Conservation (phyloP, 2,797 vertebrate species). For the Falco naumanni region DNA sequence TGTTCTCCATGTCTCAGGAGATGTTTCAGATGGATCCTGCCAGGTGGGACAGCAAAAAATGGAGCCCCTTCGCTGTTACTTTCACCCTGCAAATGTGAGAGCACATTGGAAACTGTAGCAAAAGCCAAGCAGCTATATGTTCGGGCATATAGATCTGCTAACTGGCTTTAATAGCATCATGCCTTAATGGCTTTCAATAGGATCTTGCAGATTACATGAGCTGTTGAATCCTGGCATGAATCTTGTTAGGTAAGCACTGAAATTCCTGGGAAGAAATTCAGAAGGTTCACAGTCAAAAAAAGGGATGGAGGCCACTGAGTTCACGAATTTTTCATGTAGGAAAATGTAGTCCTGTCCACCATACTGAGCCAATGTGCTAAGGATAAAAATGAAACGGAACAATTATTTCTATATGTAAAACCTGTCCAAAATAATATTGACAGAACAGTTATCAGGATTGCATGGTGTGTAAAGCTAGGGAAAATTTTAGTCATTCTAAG, state of each 20-base stretch:
- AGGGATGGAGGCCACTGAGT: background rate
- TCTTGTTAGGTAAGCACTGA: background rate
- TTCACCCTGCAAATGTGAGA: background rate
- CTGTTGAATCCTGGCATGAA: background rate
- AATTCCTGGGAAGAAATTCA: conserved; percentile 21
- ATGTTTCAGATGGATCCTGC: background rate
- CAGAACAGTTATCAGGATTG: background rate
- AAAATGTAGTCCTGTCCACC: background rate
- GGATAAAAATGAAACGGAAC: background rate
- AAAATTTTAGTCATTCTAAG: background rate
- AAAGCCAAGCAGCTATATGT: background rate
- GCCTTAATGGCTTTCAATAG: background rate
- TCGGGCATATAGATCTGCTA: background rate
- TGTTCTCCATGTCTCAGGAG: background rate
- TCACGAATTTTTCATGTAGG: background rate
- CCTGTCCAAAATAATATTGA: background rate
- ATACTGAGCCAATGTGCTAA: background rate
- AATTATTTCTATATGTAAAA: background rate
- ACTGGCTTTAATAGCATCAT: background rate
- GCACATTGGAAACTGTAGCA: background rate
- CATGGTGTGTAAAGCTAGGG: background rate
- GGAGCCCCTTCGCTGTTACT: background rate
- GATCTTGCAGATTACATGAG: background rate
- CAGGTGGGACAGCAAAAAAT: background rate
- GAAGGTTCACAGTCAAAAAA: conserved; percentile 2